Evolutionary conservation across 1,140 invertebrate genomes (phyloP), one percentile per base, ranked within the genome.

Genomic region (Ceratosolen fusciceps): DNA sequence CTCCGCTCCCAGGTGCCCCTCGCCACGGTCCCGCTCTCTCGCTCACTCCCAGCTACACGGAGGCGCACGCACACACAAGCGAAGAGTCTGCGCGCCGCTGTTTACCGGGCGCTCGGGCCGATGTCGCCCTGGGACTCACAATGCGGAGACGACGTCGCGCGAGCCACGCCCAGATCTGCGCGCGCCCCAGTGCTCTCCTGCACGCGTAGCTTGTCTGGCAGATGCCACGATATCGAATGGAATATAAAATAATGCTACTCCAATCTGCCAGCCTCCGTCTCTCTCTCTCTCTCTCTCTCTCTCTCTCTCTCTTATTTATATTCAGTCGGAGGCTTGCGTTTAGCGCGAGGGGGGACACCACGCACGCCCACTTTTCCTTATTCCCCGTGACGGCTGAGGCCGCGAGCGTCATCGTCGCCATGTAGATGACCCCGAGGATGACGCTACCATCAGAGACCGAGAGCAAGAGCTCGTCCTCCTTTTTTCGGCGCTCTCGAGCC

Each of bases 1-100:
- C n/a, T 43, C 39, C 86, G 82, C 84, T 86, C 86, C 87, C 86
- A 87, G 87, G 86, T 87, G 86, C 77, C 5, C 29, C 73, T 26
- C 72, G 14, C 34, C n/a, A n/a, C n/a, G n/a, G 0, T 31, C 21
- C 26, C 82, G 31, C n/a, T 65, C 58, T 74, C 72, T 62, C 56
- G 24, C 39, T 43, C 34, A 3, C 12, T 24, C 80, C 79, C 84
- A 84, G 84, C 83, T 77, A 77, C 82, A 82, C 68, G 82, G 81
- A 84, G 80, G 85, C 58, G 29, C 1, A 10, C n/a, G n/a, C n/a
- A n/a, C n/a, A n/a, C n/a, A n/a, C n/a, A n/a, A n/a, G n/a, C n/a
- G n/a, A n/a, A n/a, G n/a, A n/a, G n/a, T 56, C 16, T 47, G 10
- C 21, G 1, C 19, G 8, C 37, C 82, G 37, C 24, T 62, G 24